Percentiles rank a stretch among this genome's conserved stretches.
Conservation (phyloP, 2,888 invertebrate species). For the Oscheius sp. region DNA sequence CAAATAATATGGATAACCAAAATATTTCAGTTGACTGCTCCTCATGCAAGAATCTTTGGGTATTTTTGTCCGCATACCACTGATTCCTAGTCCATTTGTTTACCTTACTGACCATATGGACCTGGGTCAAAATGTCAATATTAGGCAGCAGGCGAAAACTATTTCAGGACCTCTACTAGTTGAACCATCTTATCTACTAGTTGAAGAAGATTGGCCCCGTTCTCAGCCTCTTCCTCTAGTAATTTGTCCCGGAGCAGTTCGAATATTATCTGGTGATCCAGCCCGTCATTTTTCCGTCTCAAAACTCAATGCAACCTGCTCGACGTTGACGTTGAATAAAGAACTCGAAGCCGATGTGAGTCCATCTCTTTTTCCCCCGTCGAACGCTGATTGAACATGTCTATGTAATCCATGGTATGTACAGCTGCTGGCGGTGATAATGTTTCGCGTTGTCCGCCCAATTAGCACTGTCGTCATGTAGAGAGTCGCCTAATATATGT, state of each 20-base stretch:
- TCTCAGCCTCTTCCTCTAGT: conserved; percentile 55
- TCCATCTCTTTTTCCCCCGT: conserved; percentile 20
- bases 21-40: no score
- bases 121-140: conserved; percentile 12
- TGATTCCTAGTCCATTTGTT: background rate
- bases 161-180: conserved; percentile 42
- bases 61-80: no score
- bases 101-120: conserved; percentile 16
- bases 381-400: background rate
- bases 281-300: conserved; percentile 47
- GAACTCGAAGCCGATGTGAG: conserved; percentile 65
- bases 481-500: background rate
- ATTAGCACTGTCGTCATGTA: background rate
- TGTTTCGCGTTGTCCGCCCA: conserved; percentile 1
- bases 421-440: conserved; percentile 14
- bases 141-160: background rate
- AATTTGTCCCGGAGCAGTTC: conserved; percentile 53
- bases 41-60: background rate
- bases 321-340: conserved; percentile 51
- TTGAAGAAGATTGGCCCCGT: conserved; percentile 64
- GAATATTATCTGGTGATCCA: conserved; percentile 54
- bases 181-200: conserved; percentile 59
- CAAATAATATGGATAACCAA: no score
- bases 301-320: conserved; percentile 56
- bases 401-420: background rate